Base-by-base conservation (phyloP, 2,888 invertebrate species). In the Onchidella celtica region DNA sequence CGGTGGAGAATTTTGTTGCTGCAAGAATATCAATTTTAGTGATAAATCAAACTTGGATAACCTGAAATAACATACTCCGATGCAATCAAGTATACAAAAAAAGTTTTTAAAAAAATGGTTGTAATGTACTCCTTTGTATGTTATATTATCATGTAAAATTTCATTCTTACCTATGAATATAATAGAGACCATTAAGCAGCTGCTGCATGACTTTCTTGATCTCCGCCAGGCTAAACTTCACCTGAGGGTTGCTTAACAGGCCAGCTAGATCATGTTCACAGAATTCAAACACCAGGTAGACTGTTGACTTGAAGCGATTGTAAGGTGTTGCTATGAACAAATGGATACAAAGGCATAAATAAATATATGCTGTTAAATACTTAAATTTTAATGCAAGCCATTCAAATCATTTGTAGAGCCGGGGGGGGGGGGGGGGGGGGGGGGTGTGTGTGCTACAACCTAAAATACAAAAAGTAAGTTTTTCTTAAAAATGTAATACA, bases 231-330 rank as follows among this genome's bases (percentile, higher is more conserved):
- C 96, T 97, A 92, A 99, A 99, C 94, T 98, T 98, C 0, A 99
- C 98, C 92, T 97, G 97, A 24, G 96, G 96, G 93, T 99, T 99
- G 0, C 97, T 98, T 11, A 99, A 93, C 61, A 99, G 94, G 0
- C 99, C 99, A 6, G 99, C 99, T 86, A 99, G 95, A 94, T 99
- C 99, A 91, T 99, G 99, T 92, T 99, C 99, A 92, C 98, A 99
- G 92, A 99, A 99, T 89, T 99, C 99, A 93, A 99, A 99, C 3
- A 99, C 97, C 83, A 99, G 94, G 92, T 98, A 99, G 92, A 98
- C 98, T 0, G 97, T 97, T 4, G 97, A 97, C 85, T 96, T 94
- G 91, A 95, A 97, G 88, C 96, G 95, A 90, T 97, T 97, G 90
- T 95, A 95, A 6, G 95, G 94, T 34, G 94, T 94, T 6, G 95